phyloP scores from a whole-genome alignment of 2,113 vertebrate species.

The Apeltes quadracus region DNA sequence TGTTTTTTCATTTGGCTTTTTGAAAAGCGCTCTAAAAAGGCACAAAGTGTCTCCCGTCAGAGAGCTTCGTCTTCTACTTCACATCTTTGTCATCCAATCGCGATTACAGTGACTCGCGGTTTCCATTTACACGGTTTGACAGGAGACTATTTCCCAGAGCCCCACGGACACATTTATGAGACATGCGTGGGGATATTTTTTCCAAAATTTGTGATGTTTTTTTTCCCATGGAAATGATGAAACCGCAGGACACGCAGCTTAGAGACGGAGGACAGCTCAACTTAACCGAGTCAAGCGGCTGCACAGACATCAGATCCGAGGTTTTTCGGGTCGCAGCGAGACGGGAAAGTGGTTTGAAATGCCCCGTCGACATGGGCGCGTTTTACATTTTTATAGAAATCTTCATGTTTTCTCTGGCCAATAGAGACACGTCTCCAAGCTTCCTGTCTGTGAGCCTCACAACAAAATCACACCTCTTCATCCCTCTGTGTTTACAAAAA shows the following conservation, averaged over 20 bases:
- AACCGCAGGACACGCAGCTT: not conserved
- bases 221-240: not conserved
- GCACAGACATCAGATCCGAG: not conserved
- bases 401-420: conserved; percentile 11
- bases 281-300: not conserved
- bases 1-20: conserved; percentile 67
- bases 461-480: not conserved
- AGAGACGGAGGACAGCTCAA: not conserved
- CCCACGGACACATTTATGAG: not conserved
- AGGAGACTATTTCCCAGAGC: conserved; percentile 6
- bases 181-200: conserved; percentile 9
- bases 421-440: not conserved
- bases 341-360: not conserved
- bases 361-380: not conserved
- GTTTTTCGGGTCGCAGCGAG: not conserved
- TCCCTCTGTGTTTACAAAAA: conserved; percentile 29
- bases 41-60: conserved; percentile 59
- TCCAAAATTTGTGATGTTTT: not conserved
- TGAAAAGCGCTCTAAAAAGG: conserved; percentile 67
- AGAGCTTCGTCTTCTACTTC: conserved; percentile 60
- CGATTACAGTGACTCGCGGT: conserved; percentile 35
- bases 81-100: conserved; percentile 58
- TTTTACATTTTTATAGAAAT: not conserved
- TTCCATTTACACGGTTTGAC: conserved; percentile 44
- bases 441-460: no score